Evolutionary conservation across 2,797 vertebrate genomes (phyloP).

Genomic region (Liasis olivaceus): DNA sequence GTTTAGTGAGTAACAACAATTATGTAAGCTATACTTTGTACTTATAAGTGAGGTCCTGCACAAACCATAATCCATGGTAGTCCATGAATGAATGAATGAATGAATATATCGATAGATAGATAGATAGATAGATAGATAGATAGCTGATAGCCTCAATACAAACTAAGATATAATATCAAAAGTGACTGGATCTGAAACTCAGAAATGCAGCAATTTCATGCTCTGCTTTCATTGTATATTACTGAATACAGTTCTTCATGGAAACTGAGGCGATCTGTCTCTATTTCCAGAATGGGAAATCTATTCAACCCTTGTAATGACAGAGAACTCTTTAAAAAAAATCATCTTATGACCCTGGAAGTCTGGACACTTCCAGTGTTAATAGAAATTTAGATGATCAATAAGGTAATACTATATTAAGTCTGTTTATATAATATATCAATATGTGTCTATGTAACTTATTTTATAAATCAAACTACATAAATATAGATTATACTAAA

Average conservation of each 20-base stretch:
- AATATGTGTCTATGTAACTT: neutral
- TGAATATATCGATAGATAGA: too few species aligned
- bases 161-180: neutral
- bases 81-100: too few species aligned
- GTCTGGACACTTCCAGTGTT: neutral
- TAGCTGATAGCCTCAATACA: neutral
- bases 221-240: neutral
- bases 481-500: neutral
- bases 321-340: neutral
- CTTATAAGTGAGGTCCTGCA: neutral
- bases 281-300: neutral
- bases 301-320: neutral
- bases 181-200: neutral
- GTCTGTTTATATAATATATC: neutral
- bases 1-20: neutral
- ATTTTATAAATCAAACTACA: conserved; percentile 31
- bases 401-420: neutral
- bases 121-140: too few species aligned
- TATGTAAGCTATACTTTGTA: neutral
- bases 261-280: neutral
- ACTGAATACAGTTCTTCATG: neutral
- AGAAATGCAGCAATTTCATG: neutral
- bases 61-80: neutral
- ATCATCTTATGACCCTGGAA: neutral
- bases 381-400: neutral